These are phyloP conservation scores for Gastrophryne carolinensis DNA, from an alignment of 2,797 vertebrate genomes.

Conservation along the genomic window DNA sequence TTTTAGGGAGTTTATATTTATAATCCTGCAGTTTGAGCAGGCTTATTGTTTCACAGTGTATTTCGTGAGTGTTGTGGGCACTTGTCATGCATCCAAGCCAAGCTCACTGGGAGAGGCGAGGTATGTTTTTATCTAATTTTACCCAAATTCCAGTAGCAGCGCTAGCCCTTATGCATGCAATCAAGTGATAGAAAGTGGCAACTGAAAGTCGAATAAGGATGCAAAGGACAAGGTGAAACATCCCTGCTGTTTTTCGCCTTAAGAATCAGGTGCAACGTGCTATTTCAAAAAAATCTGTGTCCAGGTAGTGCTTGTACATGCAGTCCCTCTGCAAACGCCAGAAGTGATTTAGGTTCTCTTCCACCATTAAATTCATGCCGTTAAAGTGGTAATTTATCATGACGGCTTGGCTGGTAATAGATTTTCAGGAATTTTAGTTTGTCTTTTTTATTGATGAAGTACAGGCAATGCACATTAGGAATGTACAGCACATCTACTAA, in stretches of 20 bases:
- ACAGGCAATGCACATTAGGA: not conserved
- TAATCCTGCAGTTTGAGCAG: no score
- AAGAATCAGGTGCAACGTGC: constrained; percentile 8
- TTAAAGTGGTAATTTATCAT: constrained; percentile 19
- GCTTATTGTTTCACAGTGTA: no score
- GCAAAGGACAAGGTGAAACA: constrained; percentile 30
- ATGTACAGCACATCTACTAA: not conserved
- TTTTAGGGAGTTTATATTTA: no score
- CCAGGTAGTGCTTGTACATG: not conserved
- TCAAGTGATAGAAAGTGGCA: no score
- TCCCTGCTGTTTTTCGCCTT: not conserved
- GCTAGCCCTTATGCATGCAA: no score
- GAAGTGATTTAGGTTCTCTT: not conserved
- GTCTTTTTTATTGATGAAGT: not conserved
- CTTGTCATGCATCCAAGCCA: no score
- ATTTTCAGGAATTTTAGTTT: not conserved
- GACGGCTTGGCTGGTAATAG: constrained; percentile 6
- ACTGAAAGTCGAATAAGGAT: no score
- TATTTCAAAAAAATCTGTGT: not conserved
- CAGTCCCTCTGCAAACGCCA: not conserved
- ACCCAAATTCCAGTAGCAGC: no score
- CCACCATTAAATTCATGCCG: not conserved
- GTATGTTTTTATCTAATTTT: no score
- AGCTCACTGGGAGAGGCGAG: no score
- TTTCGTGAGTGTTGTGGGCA: no score